Conservation (phyloP, 2,113 vertebrate species). For the Callaeas wilsoni region DNA sequence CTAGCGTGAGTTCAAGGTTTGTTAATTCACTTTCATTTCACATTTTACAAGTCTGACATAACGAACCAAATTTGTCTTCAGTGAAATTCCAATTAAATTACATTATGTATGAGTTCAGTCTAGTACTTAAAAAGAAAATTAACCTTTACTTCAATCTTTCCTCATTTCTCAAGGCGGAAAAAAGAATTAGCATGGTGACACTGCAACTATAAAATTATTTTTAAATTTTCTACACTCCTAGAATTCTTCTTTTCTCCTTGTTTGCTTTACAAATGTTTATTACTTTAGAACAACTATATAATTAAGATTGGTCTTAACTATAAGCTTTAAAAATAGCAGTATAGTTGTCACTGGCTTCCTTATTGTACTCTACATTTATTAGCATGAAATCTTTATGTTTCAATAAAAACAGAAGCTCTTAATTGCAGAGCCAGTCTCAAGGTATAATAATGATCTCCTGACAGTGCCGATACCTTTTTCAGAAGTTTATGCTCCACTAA, state of each 20-base stretch:
- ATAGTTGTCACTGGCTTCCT: not conserved
- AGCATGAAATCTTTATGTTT: not conserved
- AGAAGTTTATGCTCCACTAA: not conserved
- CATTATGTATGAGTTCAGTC: not conserved
- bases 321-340: not conserved
- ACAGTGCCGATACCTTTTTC: not conserved
- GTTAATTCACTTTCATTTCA: slow-evolving; percentile 10
- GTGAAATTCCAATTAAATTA: slow-evolving; percentile 41
- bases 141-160: slow-evolving; percentile 12
- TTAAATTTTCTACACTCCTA: not conserved
- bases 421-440: not conserved
- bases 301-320: not conserved
- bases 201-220: not conserved
- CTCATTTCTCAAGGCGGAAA: not conserved
- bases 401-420: not conserved
- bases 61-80: slow-evolving; percentile 21
- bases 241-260: not conserved
- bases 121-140: slow-evolving; percentile 45
- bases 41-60: slow-evolving; percentile 25
- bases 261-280: not conserved
- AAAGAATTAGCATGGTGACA: not conserved
- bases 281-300: not conserved
- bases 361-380: not conserved
- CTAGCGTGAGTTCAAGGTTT: not conserved
- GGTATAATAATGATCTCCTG: not conserved